Conservation (phyloP, 1,140 invertebrate species). For the Eueides isabella region DNA sequence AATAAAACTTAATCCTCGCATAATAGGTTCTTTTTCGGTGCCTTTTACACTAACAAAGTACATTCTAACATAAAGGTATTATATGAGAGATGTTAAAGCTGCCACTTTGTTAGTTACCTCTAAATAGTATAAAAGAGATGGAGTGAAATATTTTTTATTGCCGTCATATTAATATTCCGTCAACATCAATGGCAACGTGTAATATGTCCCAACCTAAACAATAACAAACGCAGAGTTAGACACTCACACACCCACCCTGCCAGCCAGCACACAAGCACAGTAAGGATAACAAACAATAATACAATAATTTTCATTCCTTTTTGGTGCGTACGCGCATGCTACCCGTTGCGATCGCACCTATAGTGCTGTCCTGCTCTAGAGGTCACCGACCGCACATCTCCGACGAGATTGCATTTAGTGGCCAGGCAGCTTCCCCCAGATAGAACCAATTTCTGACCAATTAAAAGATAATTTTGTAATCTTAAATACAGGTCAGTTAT, state of each 20-base stretch:
- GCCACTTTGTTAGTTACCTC: conserved; percentile 21
- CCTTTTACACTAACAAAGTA: conserved; percentile 33
- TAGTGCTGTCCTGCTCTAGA: conserved; percentile 58
- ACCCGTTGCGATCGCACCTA: conserved; percentile 54
- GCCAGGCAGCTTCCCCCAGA: conserved; percentile 74
- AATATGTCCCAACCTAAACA: conserved; percentile 46
- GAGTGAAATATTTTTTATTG: conserved; percentile 9
- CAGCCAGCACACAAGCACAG: conserved; percentile 41
- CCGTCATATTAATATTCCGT: conserved; percentile 43
- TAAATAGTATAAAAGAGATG: too few relatives aligned
- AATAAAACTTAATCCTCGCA: conserved; percentile 51
- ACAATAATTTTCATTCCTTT: conserved; percentile 80
- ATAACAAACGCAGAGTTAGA: conserved; percentile 61
- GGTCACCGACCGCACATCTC: conserved; percentile 77
- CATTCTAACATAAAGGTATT: conserved; percentile 32
- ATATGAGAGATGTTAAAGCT: conserved; percentile 30
- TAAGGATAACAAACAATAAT: conserved; percentile 75
- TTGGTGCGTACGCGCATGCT: conserved; percentile 78
- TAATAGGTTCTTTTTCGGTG: conserved; percentile 53
- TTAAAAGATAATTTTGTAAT: conserved; percentile 62
- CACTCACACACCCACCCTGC: conserved; percentile 43
- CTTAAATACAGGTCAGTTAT: conserved; percentile 24
- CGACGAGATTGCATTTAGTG: conserved; percentile 79
- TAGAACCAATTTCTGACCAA: conserved; percentile 74
- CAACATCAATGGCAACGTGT: conserved; percentile 35